Conservation (phyloP, 2,888 invertebrate species). For the Dorcus hopei region DNA sequence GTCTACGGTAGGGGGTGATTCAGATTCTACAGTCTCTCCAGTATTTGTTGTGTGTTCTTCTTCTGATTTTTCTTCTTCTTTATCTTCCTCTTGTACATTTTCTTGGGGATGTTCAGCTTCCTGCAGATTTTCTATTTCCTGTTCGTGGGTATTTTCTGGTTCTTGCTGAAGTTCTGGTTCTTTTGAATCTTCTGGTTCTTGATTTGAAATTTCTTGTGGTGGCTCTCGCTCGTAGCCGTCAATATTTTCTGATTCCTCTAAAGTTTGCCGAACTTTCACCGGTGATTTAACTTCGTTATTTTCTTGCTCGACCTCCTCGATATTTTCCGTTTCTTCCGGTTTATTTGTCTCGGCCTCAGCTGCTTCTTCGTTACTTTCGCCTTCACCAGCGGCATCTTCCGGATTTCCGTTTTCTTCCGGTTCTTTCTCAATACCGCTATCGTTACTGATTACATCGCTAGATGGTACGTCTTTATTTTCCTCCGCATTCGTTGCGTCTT, state of each 20-base stretch:
- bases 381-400: constrained; percentile 7
- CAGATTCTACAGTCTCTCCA: too few relatives aligned
- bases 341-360: constrained; percentile 14
- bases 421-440: constrained; percentile 16
- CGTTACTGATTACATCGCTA: constrained; percentile 10
- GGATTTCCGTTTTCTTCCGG: constrained; percentile 23
- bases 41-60: background rate
- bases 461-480: constrained; percentile 8
- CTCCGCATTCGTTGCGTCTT: constrained; percentile 13
- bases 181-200: constrained; percentile 1
- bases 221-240: constrained; percentile 8
- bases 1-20: too few relatives aligned
- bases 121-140: background rate
- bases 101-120: background rate
- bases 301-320: constrained; percentile 18
- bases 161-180: constrained; percentile 12
- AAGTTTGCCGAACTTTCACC: constrained; percentile 16
- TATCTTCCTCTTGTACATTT: constrained; percentile 21
- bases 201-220: constrained; percentile 6
- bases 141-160: constrained; percentile 24
- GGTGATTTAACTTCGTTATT: constrained; percentile 26
- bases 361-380: constrained; percentile 20
- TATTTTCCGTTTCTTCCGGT: constrained; percentile 19
- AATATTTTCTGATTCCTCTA: constrained; percentile 17
- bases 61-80: constrained; percentile 23